These are phyloP conservation scores for Stomatorhinus ivindoensis DNA, from an alignment of 2,113 vertebrate genomes.

Conservation along the genomic window DNA sequence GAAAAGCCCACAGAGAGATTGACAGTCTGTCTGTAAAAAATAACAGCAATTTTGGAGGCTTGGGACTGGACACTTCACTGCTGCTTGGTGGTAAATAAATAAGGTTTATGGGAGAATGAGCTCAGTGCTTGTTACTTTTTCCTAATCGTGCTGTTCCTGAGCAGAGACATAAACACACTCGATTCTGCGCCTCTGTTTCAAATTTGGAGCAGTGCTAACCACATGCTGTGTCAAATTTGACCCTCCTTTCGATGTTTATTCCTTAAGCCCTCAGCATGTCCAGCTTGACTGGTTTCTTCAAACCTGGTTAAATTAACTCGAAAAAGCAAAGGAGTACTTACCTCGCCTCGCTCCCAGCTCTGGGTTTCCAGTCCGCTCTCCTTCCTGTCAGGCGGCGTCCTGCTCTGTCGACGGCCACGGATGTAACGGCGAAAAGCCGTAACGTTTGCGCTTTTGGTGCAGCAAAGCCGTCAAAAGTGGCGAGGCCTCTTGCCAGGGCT, in stretches of 20 bases:
- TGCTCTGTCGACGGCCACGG: neutral
- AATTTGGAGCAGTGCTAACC: neutral
- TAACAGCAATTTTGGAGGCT: neutral
- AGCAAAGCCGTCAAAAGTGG: neutral
- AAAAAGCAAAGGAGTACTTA: neutral
- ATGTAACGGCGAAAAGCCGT: neutral
- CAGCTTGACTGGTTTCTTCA: neutral
- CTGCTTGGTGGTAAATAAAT: neutral
- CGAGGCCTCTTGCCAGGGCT: neutral
- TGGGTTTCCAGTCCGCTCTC: neutral
- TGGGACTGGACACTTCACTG: neutral
- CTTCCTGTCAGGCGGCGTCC: neutral
- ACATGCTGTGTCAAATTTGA: neutral
- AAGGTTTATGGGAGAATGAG: neutral
- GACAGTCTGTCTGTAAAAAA: neutral
- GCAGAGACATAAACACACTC: neutral
- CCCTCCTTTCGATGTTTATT: neutral
- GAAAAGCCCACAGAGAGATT: conserved; percentile 11
- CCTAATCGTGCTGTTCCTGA: neutral
- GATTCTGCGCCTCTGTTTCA: neutral
- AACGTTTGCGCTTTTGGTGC: neutral
- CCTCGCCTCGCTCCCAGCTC: neutral
- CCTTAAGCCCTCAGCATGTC: neutral
- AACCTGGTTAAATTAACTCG: neutral
- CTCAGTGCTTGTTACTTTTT: conserved; percentile 2